phyloP scores from a whole-genome alignment of 2,888 invertebrate species.

The Calliscelio sp. region DNA sequence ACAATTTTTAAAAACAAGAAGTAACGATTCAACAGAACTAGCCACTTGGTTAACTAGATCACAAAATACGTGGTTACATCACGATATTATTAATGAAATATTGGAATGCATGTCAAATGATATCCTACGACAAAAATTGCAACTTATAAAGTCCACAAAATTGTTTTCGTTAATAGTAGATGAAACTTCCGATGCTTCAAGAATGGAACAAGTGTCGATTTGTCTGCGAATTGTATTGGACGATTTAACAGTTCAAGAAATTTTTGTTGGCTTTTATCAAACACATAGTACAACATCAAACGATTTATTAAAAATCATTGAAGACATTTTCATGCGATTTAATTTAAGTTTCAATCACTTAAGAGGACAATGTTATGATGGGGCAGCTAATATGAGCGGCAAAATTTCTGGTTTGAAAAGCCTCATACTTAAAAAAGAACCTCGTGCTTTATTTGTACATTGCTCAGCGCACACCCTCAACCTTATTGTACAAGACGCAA shows the following conservation, averaged over 20 bases:
- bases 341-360: constrained; percentile 35
- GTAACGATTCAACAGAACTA: constrained; percentile 47
- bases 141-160: constrained; percentile 8
- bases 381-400: constrained; percentile 67
- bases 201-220: constrained; percentile 49
- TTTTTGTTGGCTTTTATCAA: constrained; percentile 48
- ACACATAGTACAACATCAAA: constrained; percentile 37
- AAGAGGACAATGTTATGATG: constrained; percentile 71
- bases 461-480: constrained; percentile 46
- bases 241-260: constrained; percentile 34
- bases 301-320: constrained; percentile 15
- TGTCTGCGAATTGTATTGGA: constrained; percentile 37
- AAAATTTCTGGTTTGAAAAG: constrained; percentile 64
- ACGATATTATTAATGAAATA: constrained; percentile 34
- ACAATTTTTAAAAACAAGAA: constrained; percentile 64
- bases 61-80: constrained; percentile 25
- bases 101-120: constrained; percentile 9
- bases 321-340: constrained; percentile 24
- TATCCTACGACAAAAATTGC: constrained; percentile 13
- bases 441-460: constrained; percentile 50
- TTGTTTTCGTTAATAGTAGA: constrained; percentile 35
- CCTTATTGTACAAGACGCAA: constrained; percentile 47
- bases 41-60: constrained; percentile 34
- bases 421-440: constrained; percentile 47
- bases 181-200: constrained; percentile 37